Evolutionary conservation across 2,797 vertebrate genomes (phyloP).

Genomic region (Lateolabrax maculatus): DNA sequence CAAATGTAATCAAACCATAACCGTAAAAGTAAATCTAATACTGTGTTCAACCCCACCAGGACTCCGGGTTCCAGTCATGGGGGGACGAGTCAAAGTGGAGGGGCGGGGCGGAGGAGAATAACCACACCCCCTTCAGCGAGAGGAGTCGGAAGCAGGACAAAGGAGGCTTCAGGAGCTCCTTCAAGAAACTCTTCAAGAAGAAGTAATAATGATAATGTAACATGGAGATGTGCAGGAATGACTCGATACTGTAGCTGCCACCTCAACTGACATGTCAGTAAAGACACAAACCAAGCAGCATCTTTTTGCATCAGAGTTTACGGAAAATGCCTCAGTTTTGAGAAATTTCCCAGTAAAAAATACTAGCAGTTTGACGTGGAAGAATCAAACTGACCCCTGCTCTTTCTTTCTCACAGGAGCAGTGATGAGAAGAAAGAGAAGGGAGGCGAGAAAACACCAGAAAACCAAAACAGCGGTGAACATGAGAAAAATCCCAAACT

Average conservation of each 20-base stretch:
- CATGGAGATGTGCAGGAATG: background rate
- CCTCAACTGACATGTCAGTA: too few relatives aligned
- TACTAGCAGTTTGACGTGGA: too few relatives aligned
- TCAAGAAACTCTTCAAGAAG: constrained; percentile 99
- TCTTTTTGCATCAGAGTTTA: background rate
- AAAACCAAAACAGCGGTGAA: constrained; percentile 82
- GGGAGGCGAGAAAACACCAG: constrained; percentile 84
- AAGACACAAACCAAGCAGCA: background rate
- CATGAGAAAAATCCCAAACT: constrained; percentile 85
- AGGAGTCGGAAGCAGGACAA: constrained; percentile 94
- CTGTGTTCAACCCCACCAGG: constrained; percentile 64
- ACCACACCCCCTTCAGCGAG: constrained; percentile 91
- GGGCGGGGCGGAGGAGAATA: constrained; percentile 78
- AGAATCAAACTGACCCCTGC: background rate
- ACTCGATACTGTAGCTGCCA: background rate
- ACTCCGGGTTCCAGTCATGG: constrained; percentile 77
- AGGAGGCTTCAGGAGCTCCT: constrained; percentile 97
- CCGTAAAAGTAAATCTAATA: background rate
- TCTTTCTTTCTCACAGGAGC: constrained; percentile 77
- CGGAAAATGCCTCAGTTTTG: background rate
- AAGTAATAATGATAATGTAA: constrained; percentile 86
- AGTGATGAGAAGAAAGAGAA: constrained; percentile 90
- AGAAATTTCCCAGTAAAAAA: too few relatives aligned
- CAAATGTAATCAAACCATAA: background rate
- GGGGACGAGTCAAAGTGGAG: constrained; percentile 85